These are phyloP conservation scores for Clusia tigrina DNA, from an alignment of 2,888 invertebrate genomes.

Conservation along the genomic window DNA sequence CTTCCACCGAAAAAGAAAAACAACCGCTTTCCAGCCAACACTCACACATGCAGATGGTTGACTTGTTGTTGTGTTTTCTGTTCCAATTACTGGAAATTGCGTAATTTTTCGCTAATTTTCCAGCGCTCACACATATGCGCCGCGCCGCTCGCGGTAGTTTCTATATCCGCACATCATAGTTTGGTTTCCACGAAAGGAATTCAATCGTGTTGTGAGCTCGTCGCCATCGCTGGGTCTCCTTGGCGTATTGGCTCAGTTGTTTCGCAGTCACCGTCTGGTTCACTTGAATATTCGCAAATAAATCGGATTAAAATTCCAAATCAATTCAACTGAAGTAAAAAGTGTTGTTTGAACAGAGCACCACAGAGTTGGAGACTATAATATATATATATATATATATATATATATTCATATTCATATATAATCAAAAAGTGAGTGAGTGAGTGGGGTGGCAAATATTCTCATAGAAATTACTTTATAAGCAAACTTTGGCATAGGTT, in stretches of 20 bases:
- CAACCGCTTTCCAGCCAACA: too few relatives aligned
- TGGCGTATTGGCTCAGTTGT: slow-evolving; percentile 34
- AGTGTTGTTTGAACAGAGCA: too few relatives aligned
- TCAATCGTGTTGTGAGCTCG: not conserved
- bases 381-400: too few relatives aligned
- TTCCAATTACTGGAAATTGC: slow-evolving; percentile 48
- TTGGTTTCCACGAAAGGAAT: not conserved
- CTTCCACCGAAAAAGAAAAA: too few relatives aligned
- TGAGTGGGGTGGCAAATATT: too few relatives aligned
- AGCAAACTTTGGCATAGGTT: too few relatives aligned
- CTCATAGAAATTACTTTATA: too few relatives aligned
- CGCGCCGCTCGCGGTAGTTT: slow-evolving; percentile 12
- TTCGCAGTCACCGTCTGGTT: slow-evolving; percentile 39
- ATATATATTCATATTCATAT: too few relatives aligned
- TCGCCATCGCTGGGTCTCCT: slow-evolving; percentile 13
- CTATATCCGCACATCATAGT: not conserved
- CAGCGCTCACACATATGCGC: slow-evolving; percentile 17
- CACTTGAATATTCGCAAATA: slow-evolving; percentile 25
- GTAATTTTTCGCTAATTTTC: slow-evolving; percentile 45
- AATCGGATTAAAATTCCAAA: slow-evolving; percentile 6
- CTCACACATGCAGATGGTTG: not conserved
- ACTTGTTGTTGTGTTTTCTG: not conserved
- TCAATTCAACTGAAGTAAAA: too few relatives aligned
- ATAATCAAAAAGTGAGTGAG: too few relatives aligned
- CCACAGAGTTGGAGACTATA: too few relatives aligned